Conservation (phyloP, 2,797 vertebrate genomes). For the Steatocranus sp. region DNA sequence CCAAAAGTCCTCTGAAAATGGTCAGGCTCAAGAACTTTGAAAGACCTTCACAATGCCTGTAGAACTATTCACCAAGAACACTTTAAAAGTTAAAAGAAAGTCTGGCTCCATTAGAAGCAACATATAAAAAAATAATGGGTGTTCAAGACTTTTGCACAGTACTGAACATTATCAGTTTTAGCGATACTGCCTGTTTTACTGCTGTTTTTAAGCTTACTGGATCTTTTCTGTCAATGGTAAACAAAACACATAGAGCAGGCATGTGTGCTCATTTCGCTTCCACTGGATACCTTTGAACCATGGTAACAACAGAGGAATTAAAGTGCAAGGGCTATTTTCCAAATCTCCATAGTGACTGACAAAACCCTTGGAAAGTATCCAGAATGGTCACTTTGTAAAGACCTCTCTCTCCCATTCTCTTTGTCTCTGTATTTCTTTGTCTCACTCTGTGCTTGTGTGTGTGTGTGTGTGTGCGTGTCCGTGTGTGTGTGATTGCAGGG, state of each 20-base stretch:
- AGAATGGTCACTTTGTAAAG: slow-evolving; percentile 51
- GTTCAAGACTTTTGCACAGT: neutral
- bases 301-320: slow-evolving; percentile 57
- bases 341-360: slow-evolving; percentile 65
- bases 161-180: neutral
- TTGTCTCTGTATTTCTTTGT: slow-evolving; percentile 24
- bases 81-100: neutral
- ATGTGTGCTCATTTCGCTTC: slow-evolving; percentile 6
- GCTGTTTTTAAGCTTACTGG: neutral
- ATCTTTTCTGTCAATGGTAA: neutral
- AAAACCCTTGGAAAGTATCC: slow-evolving; percentile 67
- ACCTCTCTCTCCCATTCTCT: slow-evolving; percentile 20
- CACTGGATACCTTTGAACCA: slow-evolving; percentile 49
- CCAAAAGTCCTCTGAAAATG: neutral
- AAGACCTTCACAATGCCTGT: neutral
- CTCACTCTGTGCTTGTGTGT: neutral
- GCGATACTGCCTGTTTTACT: neutral
- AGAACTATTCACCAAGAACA: neutral
- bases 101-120: neutral
- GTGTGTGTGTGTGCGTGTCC: neutral
- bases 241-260: slow-evolving; percentile 11
- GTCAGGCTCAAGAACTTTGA: neutral
- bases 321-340: slow-evolving; percentile 54
- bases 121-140: neutral
- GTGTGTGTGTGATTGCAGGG: neutral